These are phyloP conservation scores for Phrynocephalus vlangalii DNA, from an alignment of 2,797 vertebrate species.

Conservation along the genomic window DNA sequence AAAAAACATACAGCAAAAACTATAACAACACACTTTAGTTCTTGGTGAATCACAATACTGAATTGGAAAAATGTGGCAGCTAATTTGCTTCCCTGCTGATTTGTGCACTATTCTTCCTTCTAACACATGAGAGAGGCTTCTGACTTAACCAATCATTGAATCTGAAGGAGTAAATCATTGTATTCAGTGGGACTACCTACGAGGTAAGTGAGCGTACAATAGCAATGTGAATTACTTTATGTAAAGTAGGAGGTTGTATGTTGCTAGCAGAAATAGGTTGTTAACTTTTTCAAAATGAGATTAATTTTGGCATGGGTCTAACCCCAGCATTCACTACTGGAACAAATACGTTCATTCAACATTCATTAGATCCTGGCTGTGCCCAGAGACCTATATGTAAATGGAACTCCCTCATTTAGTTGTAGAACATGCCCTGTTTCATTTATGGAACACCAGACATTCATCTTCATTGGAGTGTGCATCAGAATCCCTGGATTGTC, in stretches of 20 bases:
- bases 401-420: no score
- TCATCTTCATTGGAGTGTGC: no score
- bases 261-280: not conserved
- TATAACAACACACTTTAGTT: not conserved
- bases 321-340: not conserved
- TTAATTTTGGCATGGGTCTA: not conserved
- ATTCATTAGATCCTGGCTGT: not conserved
- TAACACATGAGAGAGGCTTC: not conserved
- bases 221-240: not conserved
- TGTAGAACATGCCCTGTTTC: not conserved
- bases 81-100: conserved; percentile 15
- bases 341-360: no score
- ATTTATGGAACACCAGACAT: not conserved
- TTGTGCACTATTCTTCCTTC: conserved; percentile 4
- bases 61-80: no score
- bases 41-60: conserved; percentile 17
- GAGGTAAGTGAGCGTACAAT: not conserved
- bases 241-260: not conserved
- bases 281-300: not conserved
- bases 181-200: not conserved
- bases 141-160: not conserved
- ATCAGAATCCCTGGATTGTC: not conserved
- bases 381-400: not conserved
- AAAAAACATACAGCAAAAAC: conserved; percentile 12
- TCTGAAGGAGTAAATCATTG: not conserved